Evolutionary conservation across 2,113 vertebrate species (phyloP), one percentile per base, ranked within the genome.

Genomic region (Sciurus niger): DNA sequence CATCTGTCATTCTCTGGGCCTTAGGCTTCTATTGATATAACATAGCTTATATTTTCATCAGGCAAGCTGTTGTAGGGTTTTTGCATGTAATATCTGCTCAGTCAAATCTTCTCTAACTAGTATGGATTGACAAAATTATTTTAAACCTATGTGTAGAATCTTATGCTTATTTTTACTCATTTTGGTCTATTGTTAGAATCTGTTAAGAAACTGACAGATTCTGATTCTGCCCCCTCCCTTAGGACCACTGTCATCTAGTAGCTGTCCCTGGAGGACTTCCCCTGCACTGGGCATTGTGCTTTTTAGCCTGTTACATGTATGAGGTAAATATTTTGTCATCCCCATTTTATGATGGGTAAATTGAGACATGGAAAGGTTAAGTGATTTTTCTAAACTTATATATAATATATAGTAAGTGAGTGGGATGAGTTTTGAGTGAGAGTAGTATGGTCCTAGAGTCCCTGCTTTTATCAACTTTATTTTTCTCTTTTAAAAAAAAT

Each of bases 141-240:
- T 88, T 88, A 72, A 92, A 40, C n/a, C 32, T 95, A 73, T 51
- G 2, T 37, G 17, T n/a, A n/a, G 37, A 85, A n/a, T 79, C 1
- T 89, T 67, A 51, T 16, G 8, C 30, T 40, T 79, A 43, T 88
- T 92, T 87, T 67, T 92, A n/a, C 68, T 74, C 46, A 48, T 90
- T 43, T 72, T 53, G 32, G 11, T 73, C 32, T 18, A 8, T 80
- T 74, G 12, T 80, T 74, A 74, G 22, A 68, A 22, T 32, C 51
- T 67, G 18, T 74, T 58, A 55, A 73, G 55, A n/a, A 90, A 46
- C 30, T 40, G 68, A 40, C 72, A 73, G 14, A 46, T 43, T 16
- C 53, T n/a, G 58, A 73, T 73, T 84, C 55, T 85, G 10, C 22
- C 34, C 55, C 32, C 28, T 24, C 14, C 58, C 30, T 12, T 10